Evolutionary conservation across 2,888 invertebrate species (phyloP).

Genomic region (Synanthedon formicaeformis): DNA sequence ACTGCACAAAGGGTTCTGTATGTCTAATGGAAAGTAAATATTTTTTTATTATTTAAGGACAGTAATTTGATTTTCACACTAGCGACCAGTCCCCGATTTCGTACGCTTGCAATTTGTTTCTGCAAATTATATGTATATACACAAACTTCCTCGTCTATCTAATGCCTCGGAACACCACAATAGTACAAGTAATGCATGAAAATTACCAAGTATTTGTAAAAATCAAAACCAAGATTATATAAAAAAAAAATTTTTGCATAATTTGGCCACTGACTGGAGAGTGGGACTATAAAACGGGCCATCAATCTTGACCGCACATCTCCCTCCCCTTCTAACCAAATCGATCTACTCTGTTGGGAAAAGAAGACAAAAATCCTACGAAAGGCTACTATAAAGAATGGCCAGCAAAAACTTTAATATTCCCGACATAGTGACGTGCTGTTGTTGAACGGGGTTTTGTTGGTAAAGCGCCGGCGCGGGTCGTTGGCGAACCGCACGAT

Average conservation of each 20-base stretch:
- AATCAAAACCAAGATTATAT: too few species aligned
- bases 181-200: too few species aligned
- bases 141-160: too few species aligned
- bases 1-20: constrained; percentile 11
- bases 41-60: too few species aligned
- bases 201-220: too few species aligned
- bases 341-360: constrained; percentile 42
- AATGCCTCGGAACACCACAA: too few species aligned
- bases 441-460: neutral
- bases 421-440: constrained; percentile 10
- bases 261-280: neutral
- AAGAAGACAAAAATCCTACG: constrained; percentile 22
- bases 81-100: too few species aligned
- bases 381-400: constrained; percentile 55
- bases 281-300: constrained; percentile 9
- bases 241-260: neutral
- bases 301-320: constrained; percentile 54
- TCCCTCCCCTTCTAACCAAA: constrained; percentile 54
- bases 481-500: neutral
- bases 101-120: too few species aligned
- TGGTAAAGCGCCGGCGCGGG: neutral
- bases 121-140: too few species aligned
- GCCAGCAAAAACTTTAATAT: constrained; percentile 44
- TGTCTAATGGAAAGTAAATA: too few species aligned
- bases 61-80: too few species aligned